Evolutionary conservation across 2,113 vertebrate species (phyloP), one percentile per base, ranked within the genome.

Genomic region (Eretmochelys imbricata): DNA sequence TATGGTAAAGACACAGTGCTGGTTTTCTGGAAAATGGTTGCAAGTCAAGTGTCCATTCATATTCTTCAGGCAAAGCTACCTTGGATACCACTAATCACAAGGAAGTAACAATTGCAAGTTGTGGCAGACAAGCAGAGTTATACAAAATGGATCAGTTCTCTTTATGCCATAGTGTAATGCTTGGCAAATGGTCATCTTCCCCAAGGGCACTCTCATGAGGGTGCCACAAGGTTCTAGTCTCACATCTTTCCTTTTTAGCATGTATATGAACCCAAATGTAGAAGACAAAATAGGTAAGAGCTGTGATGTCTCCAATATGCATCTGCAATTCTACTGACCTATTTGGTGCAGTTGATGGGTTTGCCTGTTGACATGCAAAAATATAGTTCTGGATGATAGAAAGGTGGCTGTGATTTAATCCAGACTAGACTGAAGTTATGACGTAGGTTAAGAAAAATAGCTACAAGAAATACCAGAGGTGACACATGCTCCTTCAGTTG

Each of bases 1-100:
- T 93, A 82, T 22, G 1, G 48, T 92, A 92, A 94, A 87, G 35
- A 35, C 51, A n/a, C 84, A 49, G 57, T 88, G 84, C 55, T 85
- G 38, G 80, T 93, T 57, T 57, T 57, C 55, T 57, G 55, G 25
- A 25, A 25, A 57, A 57, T 25, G 24, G 55, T 57, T 57, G 55
- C 55, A 57, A 57, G 24, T 57, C 55, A 57, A 57, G 25, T 27
- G 24, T 57, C 24, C 55, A 57, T 57, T 25, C 24, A 57, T 10
- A 57, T 57, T 57, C 55, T 57, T 57, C 25, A 57, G 24, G 10
- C 55, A 57, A 57, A 57, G 55, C 24, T 57, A 25, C 55, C 55
- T 57, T 25, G 24, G 24, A 57, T 57, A 57, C 55, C 55, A 25
- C 10, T 57, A 57, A 57, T 57, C 9, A 57, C 55, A 57, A 91